phyloP scores from a whole-genome alignment of 2,797 vertebrate species.

The Paratrypauchen microcephalus region DNA sequence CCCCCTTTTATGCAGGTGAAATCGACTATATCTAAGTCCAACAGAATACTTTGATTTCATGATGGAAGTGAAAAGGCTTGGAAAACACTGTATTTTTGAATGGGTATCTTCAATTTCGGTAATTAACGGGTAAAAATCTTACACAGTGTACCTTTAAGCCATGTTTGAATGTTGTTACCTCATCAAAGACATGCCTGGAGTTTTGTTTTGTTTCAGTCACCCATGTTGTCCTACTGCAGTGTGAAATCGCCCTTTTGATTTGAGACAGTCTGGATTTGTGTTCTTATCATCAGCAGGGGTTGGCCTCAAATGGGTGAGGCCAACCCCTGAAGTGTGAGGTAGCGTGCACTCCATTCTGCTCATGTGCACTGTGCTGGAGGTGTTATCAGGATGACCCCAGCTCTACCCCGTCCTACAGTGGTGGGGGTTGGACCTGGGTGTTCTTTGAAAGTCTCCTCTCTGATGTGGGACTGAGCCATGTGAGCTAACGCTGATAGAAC shows the following conservation, averaged over 20 bases:
- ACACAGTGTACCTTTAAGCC: too few species aligned
- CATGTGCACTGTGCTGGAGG: constrained; percentile 8
- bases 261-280: constrained; percentile 27
- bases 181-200: too few species aligned
- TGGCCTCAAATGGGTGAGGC: constrained; percentile 24
- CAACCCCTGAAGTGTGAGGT: constrained; percentile 40
- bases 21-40: too few species aligned
- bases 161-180: too few species aligned
- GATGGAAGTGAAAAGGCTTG: too few species aligned
- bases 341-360: constrained; percentile 17
- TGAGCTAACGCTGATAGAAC: constrained; percentile 26
- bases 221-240: background rate
- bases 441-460: constrained; percentile 43
- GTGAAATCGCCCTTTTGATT: constrained; percentile 55
- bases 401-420: background rate
- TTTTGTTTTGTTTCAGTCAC: too few species aligned
- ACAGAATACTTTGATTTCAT: too few species aligned
- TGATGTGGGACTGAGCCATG: constrained; percentile 46
- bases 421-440: background rate
- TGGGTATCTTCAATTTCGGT: too few species aligned
- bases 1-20: too few species aligned
- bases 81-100: too few species aligned
- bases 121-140: too few species aligned
- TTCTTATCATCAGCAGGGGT: constrained; percentile 31
- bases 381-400: constrained; percentile 57